Evolutionary conservation across 2,888 invertebrate genomes (phyloP).

Genomic region (Sarcophaga rosellei): DNA sequence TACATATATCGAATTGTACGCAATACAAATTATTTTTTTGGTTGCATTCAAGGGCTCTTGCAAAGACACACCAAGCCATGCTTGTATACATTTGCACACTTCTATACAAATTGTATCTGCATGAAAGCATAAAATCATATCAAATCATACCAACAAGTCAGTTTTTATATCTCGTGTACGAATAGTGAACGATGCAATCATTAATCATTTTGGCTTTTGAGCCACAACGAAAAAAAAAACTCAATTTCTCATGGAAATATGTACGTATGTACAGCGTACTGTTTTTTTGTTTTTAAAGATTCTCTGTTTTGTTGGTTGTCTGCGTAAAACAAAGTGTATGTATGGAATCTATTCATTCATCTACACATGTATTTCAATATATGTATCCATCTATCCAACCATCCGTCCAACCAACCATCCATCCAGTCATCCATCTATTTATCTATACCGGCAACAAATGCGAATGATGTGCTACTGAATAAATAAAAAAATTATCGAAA

Average conservation of each 20-base stretch:
- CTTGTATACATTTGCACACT: conserved; percentile 3
- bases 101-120: conserved; percentile 64
- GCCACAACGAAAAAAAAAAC: conserved; percentile 73
- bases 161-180: conserved; percentile 54
- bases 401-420: not conserved
- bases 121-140: conserved; percentile 67
- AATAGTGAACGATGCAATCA: conserved; percentile 76
- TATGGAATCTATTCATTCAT: not conserved
- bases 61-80: conserved; percentile 25
- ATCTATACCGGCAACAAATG: conserved; percentile 68
- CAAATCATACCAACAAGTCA: conserved; percentile 70
- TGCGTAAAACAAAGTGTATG: conserved; percentile 5
- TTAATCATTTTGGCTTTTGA: conserved; percentile 76
- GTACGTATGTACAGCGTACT: conserved; percentile 63
- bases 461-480: conserved; percentile 67
- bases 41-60: conserved; percentile 55
- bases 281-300: conserved; percentile 1
- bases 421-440: conserved; percentile 45
- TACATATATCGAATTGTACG: too few species aligned
- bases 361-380: too few species aligned
- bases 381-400: not conserved
- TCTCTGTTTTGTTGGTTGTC: conserved; percentile 20
- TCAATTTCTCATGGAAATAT: conserved; percentile 79
- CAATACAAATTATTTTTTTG: conserved; percentile 26
- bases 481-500: conserved; percentile 51